These are phyloP conservation scores for Pseudomyrmex sp. DNA, from an alignment of 1,140 invertebrate genomes.

Conservation along the genomic window DNA sequence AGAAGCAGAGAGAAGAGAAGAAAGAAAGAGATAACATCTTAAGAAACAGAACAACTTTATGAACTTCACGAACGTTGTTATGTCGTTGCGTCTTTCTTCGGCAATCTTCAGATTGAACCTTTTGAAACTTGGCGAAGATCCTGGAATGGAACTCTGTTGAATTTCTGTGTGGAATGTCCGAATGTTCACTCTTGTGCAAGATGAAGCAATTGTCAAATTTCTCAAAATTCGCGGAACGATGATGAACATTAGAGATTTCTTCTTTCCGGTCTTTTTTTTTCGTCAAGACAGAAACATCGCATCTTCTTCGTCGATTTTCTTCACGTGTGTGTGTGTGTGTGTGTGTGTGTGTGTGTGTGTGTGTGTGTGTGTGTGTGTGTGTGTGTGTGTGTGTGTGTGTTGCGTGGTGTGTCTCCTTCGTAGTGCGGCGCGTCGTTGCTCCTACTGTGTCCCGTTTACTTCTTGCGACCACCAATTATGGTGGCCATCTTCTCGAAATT, in stretches of 20 bases:
- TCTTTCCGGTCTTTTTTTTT: background rate
- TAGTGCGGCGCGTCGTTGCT: slow-evolving; percentile 56
- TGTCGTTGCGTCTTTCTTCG: background rate
- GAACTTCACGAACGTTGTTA: slow-evolving; percentile 5
- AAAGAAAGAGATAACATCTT: no score
- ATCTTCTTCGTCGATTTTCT: slow-evolving; percentile 21
- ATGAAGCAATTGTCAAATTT: background rate
- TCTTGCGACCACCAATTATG: slow-evolving; percentile 83
- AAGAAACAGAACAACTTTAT: background rate
- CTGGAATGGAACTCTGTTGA: no score
- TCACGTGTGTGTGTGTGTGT: background rate
- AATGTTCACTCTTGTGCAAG: background rate
- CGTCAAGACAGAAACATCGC: slow-evolving; percentile 10
- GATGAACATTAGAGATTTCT: background rate
- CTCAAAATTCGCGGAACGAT: slow-evolving; percentile 10
- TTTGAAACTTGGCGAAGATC: background rate
- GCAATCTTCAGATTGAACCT: background rate
- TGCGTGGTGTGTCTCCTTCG: slow-evolving; percentile 36
- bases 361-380: background rate
- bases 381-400: background rate
- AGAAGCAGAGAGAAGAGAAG: no score
- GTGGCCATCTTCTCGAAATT: slow-evolving; percentile 87
- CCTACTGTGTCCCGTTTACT: slow-evolving; percentile 76
- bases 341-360: background rate
- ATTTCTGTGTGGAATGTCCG: background rate